Conservation (phyloP, 2,797 vertebrate genomes). For the Phataginus tetradactyla region DNA sequence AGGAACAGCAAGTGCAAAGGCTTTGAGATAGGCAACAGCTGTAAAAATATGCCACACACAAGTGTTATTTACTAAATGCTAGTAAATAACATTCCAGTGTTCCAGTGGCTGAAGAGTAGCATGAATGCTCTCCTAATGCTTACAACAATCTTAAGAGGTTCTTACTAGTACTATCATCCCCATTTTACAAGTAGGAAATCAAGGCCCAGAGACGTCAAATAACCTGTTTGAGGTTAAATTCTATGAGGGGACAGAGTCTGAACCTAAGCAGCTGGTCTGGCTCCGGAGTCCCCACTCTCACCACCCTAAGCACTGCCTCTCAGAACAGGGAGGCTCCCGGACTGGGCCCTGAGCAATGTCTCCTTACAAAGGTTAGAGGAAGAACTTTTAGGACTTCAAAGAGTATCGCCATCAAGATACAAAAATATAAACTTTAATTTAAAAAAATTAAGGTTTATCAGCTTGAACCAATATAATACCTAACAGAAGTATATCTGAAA, state of each 20-base stretch:
- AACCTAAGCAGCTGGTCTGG: not conserved
- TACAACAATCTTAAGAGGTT: not conserved
- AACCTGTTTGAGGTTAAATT: not conserved
- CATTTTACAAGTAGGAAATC: not conserved
- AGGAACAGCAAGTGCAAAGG: not conserved
- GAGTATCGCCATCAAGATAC: not conserved
- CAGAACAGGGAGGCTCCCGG: not conserved
- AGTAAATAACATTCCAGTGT: too few species aligned
- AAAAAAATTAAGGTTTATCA: not conserved
- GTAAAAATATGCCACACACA: not conserved
- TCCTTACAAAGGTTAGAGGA: not conserved
- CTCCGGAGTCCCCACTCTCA: not conserved
- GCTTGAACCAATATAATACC: not conserved
- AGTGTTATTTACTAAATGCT: not conserved
- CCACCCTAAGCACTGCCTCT: not conserved
- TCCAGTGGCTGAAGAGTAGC: not conserved
- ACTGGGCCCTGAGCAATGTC: not conserved
- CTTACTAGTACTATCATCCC: not conserved
- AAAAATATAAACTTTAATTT: not conserved
- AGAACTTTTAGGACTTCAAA: not conserved
- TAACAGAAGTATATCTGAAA: not conserved
- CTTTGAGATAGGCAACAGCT: not conserved
- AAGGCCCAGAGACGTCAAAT: not conserved
- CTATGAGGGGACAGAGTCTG: not conserved
- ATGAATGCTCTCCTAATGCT: not conserved